phyloP scores from a whole-genome alignment of 2,888 invertebrate species.

The Exephanes ischioxanthus region DNA sequence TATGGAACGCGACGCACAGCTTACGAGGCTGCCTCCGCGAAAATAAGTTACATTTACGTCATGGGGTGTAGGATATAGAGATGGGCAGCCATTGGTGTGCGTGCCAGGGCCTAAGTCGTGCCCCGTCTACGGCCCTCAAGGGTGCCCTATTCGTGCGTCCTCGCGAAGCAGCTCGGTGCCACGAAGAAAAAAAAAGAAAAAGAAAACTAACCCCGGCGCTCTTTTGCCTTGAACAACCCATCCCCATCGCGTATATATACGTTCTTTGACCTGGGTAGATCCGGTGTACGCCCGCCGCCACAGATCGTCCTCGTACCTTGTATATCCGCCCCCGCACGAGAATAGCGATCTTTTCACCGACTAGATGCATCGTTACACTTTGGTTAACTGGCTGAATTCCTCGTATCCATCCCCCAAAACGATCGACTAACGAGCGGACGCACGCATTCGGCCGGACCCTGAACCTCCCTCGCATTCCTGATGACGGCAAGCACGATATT shows the following conservation, averaged over 20 bases:
- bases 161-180: conserved; percentile 52
- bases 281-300: conserved; percentile 31
- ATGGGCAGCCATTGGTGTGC: conserved; percentile 70
- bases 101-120: conserved; percentile 73
- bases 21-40: conserved; percentile 66
- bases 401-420: conserved; percentile 77
- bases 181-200: conserved; percentile 26
- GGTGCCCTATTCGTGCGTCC: conserved; percentile 78
- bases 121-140: conserved; percentile 78
- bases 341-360: conserved; percentile 74
- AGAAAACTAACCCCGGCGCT: conserved; percentile 54
- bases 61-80: conserved; percentile 62
- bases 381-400: conserved; percentile 78
- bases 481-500: conserved; percentile 62
- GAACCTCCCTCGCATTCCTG: conserved; percentile 67
- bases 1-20: conserved; percentile 59
- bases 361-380: conserved; percentile 81
- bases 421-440: conserved; percentile 77
- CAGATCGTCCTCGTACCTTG: conserved; percentile 65
- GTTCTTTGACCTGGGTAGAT: conserved; percentile 48
- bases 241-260: conserved; percentile 42
- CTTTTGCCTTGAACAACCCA: conserved; percentile 54
- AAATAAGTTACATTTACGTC: conserved; percentile 76
- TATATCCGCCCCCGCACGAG: conserved; percentile 63
- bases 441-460: conserved; percentile 72